Percentiles rank a stretch among this genome's conserved stretches.
Evolutionary conservation across 2,888 invertebrate genomes (phyloP).

Genomic region (Amphipyra berbera): DNA sequence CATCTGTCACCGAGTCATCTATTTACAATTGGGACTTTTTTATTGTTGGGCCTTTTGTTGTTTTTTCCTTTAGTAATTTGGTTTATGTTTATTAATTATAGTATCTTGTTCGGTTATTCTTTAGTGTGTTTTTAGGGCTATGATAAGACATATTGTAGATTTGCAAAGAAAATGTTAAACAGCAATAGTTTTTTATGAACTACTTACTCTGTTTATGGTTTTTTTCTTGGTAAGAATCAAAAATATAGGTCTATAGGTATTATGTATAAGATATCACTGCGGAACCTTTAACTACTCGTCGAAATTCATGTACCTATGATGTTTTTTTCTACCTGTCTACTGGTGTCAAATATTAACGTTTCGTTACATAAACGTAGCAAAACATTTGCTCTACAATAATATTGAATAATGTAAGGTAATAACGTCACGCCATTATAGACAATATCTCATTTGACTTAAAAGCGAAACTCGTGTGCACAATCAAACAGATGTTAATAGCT

Average conservation of each 20-base stretch:
- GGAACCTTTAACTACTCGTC: too few species aligned
- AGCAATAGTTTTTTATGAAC: too few species aligned
- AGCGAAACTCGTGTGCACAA: conserved; percentile 36
- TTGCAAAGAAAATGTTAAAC: too few species aligned
- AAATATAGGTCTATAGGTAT: too few species aligned
- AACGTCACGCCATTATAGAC: conserved; percentile 23
- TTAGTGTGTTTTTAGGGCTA: not conserved
- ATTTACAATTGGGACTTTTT: conserved; percentile 55
- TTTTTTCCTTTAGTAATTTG: conserved; percentile 26
- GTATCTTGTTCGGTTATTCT: conserved; percentile 6
- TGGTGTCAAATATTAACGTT: conserved; percentile 55
- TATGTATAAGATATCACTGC: too few species aligned
- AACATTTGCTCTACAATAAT: conserved; percentile 45
- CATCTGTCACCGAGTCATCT: conserved; percentile 62
- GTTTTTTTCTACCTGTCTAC: not conserved
- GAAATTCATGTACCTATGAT: too few species aligned
- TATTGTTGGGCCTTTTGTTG: conserved; percentile 25
- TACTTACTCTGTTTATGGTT: too few species aligned
- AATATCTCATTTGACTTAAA: conserved; percentile 26
- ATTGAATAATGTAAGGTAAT: conserved; percentile 26
- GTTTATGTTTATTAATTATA: conserved; percentile 32
- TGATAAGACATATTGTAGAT: not conserved
- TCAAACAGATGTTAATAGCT: conserved; percentile 56
- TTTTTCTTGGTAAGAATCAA: too few species aligned
- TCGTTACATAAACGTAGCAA: conserved; percentile 37